Conservation (phyloP, 2,113 vertebrate genomes). For the Opisthocomus hoazin region DNA sequence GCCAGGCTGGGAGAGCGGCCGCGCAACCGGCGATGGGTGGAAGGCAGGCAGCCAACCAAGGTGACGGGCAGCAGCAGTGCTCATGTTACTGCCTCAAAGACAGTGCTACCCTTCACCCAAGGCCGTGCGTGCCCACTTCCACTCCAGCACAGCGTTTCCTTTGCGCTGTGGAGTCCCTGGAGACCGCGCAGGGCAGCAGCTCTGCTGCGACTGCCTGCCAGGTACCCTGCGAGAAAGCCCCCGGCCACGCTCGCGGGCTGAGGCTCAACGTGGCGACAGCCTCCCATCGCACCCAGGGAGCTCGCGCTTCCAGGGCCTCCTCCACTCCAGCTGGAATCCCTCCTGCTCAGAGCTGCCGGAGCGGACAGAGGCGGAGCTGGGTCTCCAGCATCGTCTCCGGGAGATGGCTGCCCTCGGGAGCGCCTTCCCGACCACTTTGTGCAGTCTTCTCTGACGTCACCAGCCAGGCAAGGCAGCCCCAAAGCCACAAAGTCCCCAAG, state of each 20-base stretch:
- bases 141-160: rapidly evolving
- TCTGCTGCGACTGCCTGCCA: not conserved
- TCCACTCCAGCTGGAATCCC: not conserved
- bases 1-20: not conserved
- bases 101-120: not conserved
- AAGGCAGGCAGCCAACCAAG: too few relatives aligned
- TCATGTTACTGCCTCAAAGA: not conserved
- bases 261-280: not conserved
- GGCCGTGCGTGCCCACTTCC: not conserved
- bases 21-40: rapidly evolving
- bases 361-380: not conserved
- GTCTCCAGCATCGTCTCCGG: not conserved
- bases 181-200: not conserved
- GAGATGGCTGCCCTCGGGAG: not conserved
- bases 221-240: not conserved
- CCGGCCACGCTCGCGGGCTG: rapidly evolving
- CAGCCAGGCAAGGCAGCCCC: not conserved
- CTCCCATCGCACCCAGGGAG: not conserved
- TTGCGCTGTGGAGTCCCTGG: not conserved
- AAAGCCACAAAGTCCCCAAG: not conserved
- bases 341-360: not conserved
- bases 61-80: too few relatives aligned
- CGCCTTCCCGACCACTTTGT: not conserved
- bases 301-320: not conserved
- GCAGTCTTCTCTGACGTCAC: not conserved